These are phyloP conservation scores for Lampris incognitus DNA, from an alignment of 2,113 vertebrate species.

Conservation along the genomic window DNA sequence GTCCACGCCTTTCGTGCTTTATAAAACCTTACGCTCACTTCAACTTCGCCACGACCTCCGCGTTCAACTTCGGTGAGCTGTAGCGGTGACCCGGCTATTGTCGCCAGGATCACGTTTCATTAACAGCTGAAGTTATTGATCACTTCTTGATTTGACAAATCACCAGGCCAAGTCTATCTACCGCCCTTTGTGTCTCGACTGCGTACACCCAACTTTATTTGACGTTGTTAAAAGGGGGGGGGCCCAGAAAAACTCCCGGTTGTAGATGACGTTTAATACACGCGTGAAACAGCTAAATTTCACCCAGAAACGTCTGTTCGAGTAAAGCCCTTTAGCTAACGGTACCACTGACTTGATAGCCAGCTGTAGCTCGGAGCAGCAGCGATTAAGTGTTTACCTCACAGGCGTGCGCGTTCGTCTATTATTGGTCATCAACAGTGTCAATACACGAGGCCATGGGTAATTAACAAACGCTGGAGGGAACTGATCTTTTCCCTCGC, in stretches of 20 bases:
- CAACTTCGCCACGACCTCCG: too few species aligned
- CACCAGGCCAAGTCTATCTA: neutral
- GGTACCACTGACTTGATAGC: neutral
- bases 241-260: too few species aligned
- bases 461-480: too few species aligned
- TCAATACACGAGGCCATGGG: neutral
- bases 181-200: neutral
- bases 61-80: too few species aligned
- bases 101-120: too few species aligned
- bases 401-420: conserved; percentile 61
- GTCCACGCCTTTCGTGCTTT: too few species aligned
- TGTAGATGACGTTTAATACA: neutral
- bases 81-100: too few species aligned
- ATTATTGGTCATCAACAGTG: conserved; percentile 20
- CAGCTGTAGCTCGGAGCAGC: conserved; percentile 7
- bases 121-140: conserved; percentile 41
- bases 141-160: neutral
- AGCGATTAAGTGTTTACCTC: conserved; percentile 58
- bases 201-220: neutral
- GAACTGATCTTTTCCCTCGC: neutral
- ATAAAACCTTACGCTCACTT: too few species aligned
- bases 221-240: neutral
- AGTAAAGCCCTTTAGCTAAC: too few species aligned
- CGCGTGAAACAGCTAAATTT: too few species aligned
- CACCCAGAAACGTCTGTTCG: too few species aligned